Evolutionary conservation across 2,888 invertebrate species (phyloP).

Genomic region (Neelides folsomi): DNA sequence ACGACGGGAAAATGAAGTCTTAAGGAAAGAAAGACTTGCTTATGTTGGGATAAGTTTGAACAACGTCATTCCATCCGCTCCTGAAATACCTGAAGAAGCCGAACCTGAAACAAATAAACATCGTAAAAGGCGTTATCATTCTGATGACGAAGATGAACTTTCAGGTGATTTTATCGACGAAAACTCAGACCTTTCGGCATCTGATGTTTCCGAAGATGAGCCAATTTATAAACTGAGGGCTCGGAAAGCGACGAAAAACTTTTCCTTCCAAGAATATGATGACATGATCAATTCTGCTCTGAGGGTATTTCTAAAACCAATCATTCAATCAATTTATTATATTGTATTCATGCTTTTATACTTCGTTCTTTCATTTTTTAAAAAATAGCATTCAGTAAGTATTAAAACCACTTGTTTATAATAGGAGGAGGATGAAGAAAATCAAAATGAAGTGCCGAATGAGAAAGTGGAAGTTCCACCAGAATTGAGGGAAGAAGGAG

Average conservation of each 20-base stretch:
- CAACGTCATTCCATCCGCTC: conserved; percentile 48
- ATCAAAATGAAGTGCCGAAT: conserved; percentile 10
- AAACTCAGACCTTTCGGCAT: conserved; percentile 21
- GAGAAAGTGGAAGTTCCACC: conserved; percentile 27
- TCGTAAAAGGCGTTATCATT: conserved; percentile 35
- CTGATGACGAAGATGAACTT: conserved; percentile 33
- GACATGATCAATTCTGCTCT: conserved; percentile 88
- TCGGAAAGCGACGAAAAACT: conserved; percentile 57
- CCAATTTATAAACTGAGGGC: conserved; percentile 75
- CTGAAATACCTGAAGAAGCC: conserved; percentile 32
- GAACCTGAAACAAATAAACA: conserved; percentile 33
- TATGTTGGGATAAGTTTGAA: conserved; percentile 62
- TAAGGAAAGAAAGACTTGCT: conserved; percentile 54
- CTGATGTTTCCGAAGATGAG: conserved; percentile 47
- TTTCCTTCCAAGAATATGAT: conserved; percentile 87
- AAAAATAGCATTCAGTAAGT: too few relatives aligned
- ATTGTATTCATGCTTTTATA: neutral
- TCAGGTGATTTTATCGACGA: conserved; percentile 25
- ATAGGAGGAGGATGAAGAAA: conserved; percentile 14
- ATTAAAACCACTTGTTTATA: too few relatives aligned
- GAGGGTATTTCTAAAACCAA: conserved; percentile 40
- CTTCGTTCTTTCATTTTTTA: too few relatives aligned
- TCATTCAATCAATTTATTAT: neutral
- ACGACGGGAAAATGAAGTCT: conserved; percentile 50
- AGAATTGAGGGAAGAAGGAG: conserved; percentile 34